Base-by-base conservation (phyloP, 2,888 invertebrate species). In the Ceraclea dissimilis region DNA sequence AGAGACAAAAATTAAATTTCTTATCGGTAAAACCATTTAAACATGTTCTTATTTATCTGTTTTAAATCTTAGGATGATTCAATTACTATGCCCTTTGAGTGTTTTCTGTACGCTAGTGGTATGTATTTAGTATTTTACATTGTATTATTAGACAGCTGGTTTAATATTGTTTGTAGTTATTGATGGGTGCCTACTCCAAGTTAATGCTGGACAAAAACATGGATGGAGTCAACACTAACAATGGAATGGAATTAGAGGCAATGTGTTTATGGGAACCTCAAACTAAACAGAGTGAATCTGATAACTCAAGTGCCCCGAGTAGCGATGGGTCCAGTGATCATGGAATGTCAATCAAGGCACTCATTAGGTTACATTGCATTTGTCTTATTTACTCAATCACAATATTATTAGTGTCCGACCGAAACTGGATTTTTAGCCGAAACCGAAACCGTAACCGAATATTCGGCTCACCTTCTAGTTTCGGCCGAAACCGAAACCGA, bases 161-260 rank as follows among this genome's bases (percentile, higher is more conserved):
- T n/a, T n/a, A n/a, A n/a, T n/a, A n/a, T n/a, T n/a, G n/a, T 46
- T 46, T 46, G 5, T 70, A 85, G 84, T 72, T 81, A 51, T 68
- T 85, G 51, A 76, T 82, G 70, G 78, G 80, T 66, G 78, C 81
- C 13, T 79, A 81, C 62, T 78, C 79, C 0, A 80, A 80, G 64
- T 68, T 82, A 57, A 72, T 70, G 62, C 71, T 76, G 51, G 73
- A 71, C 61, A 75, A 70, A 44, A 76, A 76, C 63, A 71, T 78
- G 65, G 72, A 73, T 0, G 70, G 67, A 51, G 72, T 74, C 0
- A 72, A 70, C 57, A 68, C 73, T 0, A 76, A 75, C 58, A 69
- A 73, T 0, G 16, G 16, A 13, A 74, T 75, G 54, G 76, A 74
- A 49, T 73, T 76, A 54, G 76, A 77, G 60, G 77, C 77, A 0